These are phyloP conservation scores for Watsonalla binaria DNA, from an alignment of 2,888 invertebrate genomes.

Conservation along the genomic window DNA sequence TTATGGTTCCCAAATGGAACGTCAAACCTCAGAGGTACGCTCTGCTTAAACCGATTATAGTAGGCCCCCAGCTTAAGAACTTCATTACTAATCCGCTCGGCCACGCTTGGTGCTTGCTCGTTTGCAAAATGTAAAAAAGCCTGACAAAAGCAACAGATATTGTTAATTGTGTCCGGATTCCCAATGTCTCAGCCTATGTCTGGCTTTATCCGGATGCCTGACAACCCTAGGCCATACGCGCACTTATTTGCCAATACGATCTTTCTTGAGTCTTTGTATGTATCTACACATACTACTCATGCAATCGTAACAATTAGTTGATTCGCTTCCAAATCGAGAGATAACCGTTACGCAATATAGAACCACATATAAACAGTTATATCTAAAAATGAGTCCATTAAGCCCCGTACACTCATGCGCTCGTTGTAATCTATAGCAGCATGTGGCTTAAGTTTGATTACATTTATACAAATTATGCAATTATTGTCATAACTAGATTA, in stretches of 20 bases:
- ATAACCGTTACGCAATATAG: slow-evolving; percentile 1
- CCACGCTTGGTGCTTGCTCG: too few species aligned
- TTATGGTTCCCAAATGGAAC: too few species aligned
- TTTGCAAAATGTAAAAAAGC: too few species aligned
- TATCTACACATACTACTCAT: slow-evolving; percentile 22
- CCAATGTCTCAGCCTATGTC: too few species aligned
- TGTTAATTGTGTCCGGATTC: too few species aligned
- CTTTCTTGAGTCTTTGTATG: slow-evolving; percentile 23
- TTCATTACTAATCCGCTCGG: too few species aligned
- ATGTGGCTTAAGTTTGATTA: background rate
- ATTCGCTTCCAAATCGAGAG: background rate
- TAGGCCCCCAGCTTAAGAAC: too few species aligned
- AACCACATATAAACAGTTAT: background rate
- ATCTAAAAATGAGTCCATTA: background rate
- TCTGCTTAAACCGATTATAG: too few species aligned
- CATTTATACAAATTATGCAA: background rate
- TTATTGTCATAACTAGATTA: slow-evolving; percentile 1
- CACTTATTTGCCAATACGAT: slow-evolving; percentile 64
- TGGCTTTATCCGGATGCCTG: too few species aligned
- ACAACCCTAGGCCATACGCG: slow-evolving; percentile 25
- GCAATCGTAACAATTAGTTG: slow-evolving; percentile 4
- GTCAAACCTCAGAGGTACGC: too few species aligned
- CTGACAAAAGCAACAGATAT: too few species aligned
- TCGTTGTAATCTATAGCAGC: too few species aligned
- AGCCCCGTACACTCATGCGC: background rate